A percentile compares a stretch with the other conserved stretches of the same genome.
phyloP scores from a whole-genome alignment of 2,888 invertebrate genomes.

The Beris chalybata region DNA sequence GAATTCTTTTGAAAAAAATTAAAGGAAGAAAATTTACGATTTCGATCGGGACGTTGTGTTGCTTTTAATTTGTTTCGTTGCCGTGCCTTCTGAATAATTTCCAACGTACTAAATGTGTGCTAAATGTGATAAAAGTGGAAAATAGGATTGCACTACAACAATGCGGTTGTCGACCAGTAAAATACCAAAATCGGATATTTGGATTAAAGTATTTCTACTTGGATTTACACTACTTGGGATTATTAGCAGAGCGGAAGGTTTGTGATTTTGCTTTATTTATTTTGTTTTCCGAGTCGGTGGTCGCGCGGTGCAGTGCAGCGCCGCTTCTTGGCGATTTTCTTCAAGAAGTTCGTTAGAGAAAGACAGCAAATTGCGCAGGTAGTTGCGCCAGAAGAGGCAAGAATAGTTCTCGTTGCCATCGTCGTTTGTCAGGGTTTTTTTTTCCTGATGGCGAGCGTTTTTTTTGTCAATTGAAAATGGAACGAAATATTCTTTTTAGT shows the following conservation, averaged over 20 bases:
- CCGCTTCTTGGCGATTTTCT: no score
- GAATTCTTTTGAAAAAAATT: background rate
- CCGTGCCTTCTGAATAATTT: background rate
- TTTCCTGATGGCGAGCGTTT: no score
- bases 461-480: no score
- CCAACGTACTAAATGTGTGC: constrained; percentile 32
- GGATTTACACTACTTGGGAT: constrained; percentile 41
- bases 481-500: no score
- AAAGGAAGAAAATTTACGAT: constrained; percentile 15
- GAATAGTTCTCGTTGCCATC: no score
- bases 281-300: no score
- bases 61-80: background rate
- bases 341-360: no score
- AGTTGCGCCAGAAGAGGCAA: no score
- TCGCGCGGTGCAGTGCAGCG: no score
- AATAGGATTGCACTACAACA: constrained; percentile 35
- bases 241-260: constrained; percentile 36
- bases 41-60: background rate
- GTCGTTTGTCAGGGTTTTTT: no score
- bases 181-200: constrained; percentile 51
- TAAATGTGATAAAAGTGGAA: constrained; percentile 41
- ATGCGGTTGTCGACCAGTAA: constrained; percentile 49
- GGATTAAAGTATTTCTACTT: constrained; percentile 46
- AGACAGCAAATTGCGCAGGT: no score
- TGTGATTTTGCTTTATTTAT: constrained; percentile 13